A percentile compares a stretch with the other conserved stretches of the same genome.
Conservation (phyloP, 2,797 vertebrate genomes). For the Rhinella marina region DNA sequence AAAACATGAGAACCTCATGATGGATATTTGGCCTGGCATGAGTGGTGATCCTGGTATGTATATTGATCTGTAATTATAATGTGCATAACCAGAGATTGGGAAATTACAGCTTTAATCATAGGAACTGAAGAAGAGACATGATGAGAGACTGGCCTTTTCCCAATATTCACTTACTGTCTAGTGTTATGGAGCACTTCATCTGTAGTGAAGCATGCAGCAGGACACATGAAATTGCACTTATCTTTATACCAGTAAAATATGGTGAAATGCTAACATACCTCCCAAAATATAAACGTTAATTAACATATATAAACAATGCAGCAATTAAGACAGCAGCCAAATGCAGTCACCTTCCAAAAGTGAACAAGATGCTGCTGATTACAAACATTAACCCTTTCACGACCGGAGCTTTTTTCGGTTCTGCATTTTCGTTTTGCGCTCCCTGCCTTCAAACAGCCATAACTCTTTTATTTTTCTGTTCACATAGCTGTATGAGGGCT, state of each 20-base stretch:
- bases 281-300: not conserved
- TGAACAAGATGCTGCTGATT: constrained; percentile 4
- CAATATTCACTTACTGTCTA: not conserved
- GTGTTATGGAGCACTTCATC: not conserved
- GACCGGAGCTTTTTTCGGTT: too few species aligned
- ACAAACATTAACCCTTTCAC: too few species aligned
- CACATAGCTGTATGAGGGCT: too few species aligned
- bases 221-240: not conserved
- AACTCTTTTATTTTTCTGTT: too few species aligned
- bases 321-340: not conserved
- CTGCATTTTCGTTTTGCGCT: too few species aligned
- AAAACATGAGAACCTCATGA: not conserved
- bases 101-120: not conserved
- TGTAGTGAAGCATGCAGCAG: not conserved
- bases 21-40: not conserved
- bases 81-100: not conserved
- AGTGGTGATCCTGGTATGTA: not conserved
- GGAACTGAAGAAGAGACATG: not conserved
- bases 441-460: too few species aligned
- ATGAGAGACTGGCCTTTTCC: not conserved
- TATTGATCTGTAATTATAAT: not conserved
- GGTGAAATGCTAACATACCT: not conserved
- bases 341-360: not conserved
- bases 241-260: not conserved
- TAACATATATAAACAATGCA: not conserved